phyloP scores from a whole-genome alignment of 2,888 invertebrate species.

The Clanis bilineata region DNA sequence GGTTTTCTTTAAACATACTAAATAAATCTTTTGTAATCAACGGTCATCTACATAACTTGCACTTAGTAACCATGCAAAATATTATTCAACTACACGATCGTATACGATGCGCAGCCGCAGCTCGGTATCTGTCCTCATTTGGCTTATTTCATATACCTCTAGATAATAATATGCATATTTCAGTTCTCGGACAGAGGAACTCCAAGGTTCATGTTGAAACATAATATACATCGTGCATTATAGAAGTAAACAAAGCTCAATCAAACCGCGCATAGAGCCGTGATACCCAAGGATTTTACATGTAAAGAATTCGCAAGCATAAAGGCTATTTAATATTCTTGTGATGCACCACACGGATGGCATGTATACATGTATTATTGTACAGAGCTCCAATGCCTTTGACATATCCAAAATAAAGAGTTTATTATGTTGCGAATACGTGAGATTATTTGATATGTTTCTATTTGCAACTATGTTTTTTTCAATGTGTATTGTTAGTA shows the following conservation, averaged over 20 bases:
- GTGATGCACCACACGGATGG: neutral
- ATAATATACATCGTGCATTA: neutral
- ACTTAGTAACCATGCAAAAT: neutral
- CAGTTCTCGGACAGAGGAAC: neutral
- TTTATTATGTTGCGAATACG: neutral
- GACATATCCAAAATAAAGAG: neutral
- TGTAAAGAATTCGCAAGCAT: neutral
- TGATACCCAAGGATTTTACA: neutral
- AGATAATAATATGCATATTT: neutral
- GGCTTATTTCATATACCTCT: neutral
- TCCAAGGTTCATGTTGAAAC: neutral
- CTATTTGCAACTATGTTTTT: neutral
- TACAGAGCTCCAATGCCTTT: neutral
- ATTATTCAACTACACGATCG: constrained; percentile 1
- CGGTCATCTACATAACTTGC: neutral
- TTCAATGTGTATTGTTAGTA: neutral
- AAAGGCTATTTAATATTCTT: constrained; percentile 2
- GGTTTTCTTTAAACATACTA: neutral
- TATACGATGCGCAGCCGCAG: neutral
- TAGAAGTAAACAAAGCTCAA: neutral
- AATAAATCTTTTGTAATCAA: neutral
- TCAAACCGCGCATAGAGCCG: neutral
- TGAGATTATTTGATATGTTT: constrained; percentile 2
- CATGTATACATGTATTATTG: neutral
- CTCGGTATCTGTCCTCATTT: constrained; percentile 1